phyloP scores from a whole-genome alignment of 2,797 vertebrate genomes.

The Allochrocebus solatus region DNA sequence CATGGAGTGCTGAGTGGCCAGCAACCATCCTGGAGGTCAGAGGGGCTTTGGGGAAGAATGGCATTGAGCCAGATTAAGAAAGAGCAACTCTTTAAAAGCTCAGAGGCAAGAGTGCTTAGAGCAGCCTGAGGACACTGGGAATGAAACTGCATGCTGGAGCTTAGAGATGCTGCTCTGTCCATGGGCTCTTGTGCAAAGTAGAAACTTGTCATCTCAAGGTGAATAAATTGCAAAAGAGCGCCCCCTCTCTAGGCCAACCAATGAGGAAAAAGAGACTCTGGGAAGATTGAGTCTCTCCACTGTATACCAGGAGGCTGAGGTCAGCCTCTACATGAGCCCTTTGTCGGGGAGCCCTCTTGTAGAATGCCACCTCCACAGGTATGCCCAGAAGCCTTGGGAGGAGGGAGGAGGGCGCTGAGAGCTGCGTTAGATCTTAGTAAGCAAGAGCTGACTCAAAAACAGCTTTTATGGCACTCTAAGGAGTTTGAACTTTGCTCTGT shows the following conservation, averaged over 20 bases:
- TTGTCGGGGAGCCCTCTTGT: too few species aligned
- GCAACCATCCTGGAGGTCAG: background rate
- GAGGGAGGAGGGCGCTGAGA: fast-evolving
- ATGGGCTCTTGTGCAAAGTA: background rate
- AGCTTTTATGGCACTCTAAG: background rate
- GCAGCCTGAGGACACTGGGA: too few species aligned
- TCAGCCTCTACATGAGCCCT: background rate
- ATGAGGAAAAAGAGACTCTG: background rate
- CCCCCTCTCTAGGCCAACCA: background rate
- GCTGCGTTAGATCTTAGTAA: fast-evolving
- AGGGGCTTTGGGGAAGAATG: background rate
- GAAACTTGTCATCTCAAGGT: background rate
- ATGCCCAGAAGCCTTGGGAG: too few species aligned
- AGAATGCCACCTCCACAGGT: too few species aligned
- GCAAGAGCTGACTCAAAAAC: background rate
- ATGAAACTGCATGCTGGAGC: background rate
- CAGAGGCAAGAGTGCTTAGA: background rate
- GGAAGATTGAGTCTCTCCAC: background rate
- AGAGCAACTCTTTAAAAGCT: background rate
- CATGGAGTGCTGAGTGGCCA: background rate
- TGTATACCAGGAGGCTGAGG: background rate
- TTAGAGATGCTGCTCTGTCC: background rate
- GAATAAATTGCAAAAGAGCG: background rate
- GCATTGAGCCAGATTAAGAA: background rate
- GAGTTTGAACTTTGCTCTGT: background rate